Evolutionary conservation across 2,113 vertebrate species (phyloP).

Genomic region (Boleophthalmus pectinirostris): DNA sequence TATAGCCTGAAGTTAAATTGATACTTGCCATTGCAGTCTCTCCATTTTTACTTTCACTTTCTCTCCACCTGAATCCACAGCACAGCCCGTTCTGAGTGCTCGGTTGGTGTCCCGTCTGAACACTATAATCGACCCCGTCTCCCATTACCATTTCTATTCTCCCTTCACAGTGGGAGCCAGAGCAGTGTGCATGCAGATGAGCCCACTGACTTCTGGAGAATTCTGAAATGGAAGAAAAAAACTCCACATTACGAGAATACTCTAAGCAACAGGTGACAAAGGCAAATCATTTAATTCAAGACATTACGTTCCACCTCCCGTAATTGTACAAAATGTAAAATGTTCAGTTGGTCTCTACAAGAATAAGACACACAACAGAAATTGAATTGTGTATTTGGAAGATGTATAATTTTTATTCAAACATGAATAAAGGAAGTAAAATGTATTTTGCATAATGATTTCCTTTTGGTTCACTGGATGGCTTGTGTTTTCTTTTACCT

Average conservation of each 20-base stretch:
- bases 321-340: slow-evolving; percentile 1
- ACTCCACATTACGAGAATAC: slow-evolving; percentile 29
- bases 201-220: slow-evolving; percentile 34
- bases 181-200: slow-evolving; percentile 70
- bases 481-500: too few species aligned
- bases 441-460: too few species aligned
- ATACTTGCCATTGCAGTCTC: slow-evolving; percentile 8
- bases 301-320: slow-evolving; percentile 14
- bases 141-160: slow-evolving; percentile 76
- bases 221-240: slow-evolving; percentile 20
- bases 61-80: slow-evolving; percentile 21
- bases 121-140: slow-evolving; percentile 61
- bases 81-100: slow-evolving; percentile 15
- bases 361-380: slow-evolving; percentile 17
- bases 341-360: slow-evolving; percentile 9
- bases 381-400: slow-evolving; percentile 1
- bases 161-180: slow-evolving; percentile 73
- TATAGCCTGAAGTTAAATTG: background rate
- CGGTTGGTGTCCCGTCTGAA: slow-evolving; percentile 58
- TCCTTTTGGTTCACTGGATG: too few species aligned
- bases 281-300: slow-evolving; percentile 5
- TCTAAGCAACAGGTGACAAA: slow-evolving; percentile 32
- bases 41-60: slow-evolving; percentile 35
- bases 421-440: too few species aligned
- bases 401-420: background rate